Evolutionary conservation across 2,797 vertebrate species (phyloP).

Genomic region (Orientallactaga sibirica): DNA sequence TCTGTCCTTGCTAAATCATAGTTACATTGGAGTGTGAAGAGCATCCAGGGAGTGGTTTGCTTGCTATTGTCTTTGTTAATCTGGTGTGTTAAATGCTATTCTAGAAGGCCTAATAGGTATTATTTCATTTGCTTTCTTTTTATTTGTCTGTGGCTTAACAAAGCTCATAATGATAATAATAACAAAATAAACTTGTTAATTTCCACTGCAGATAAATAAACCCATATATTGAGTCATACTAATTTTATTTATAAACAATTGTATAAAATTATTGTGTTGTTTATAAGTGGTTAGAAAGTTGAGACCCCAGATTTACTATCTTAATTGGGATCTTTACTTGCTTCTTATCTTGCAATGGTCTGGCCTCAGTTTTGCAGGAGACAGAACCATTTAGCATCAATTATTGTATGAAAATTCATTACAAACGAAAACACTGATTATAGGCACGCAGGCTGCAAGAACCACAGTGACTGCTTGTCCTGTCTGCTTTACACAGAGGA

Average conservation of each 20-base stretch:
- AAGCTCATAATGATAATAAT: background rate
- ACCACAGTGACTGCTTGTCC: background rate
- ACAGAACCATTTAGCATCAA: background rate
- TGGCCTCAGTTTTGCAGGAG: constrained; percentile 13
- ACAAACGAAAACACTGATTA: background rate
- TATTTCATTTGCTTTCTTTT: constrained; percentile 35
- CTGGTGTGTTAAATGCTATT: background rate
- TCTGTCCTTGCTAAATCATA: constrained; percentile 58
- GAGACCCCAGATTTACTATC: background rate
- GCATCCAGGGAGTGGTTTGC: background rate
- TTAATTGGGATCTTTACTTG: background rate
- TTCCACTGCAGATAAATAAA: constrained; percentile 21
- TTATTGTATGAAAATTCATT: background rate
- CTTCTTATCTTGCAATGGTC: background rate
- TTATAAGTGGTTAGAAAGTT: background rate
- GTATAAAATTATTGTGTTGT: background rate
- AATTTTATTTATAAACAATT: constrained; percentile 53
- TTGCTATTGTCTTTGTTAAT: background rate
- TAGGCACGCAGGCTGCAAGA: background rate
- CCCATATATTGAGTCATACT: background rate
- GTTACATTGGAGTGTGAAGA: background rate
- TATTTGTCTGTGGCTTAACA: background rate
- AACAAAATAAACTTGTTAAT: constrained; percentile 27
- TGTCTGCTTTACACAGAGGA: background rate
- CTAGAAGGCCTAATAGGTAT: background rate